phyloP scores from a whole-genome alignment of 2,797 vertebrate genomes.

The Acanthis flammea region DNA sequence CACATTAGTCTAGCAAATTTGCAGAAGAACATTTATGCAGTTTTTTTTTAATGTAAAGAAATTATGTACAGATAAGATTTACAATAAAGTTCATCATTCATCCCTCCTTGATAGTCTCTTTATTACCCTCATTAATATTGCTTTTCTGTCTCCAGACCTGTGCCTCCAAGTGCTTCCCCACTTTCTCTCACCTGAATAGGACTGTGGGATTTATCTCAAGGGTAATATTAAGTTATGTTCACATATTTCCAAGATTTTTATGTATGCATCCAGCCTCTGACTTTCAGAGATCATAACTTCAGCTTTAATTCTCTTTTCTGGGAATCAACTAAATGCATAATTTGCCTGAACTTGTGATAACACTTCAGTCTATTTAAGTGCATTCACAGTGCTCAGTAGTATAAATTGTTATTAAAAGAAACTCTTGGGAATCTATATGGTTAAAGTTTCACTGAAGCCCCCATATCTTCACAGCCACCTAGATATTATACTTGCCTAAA shows the following conservation, averaged over 20 bases:
- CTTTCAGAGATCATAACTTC: background rate
- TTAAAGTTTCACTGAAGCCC: background rate
- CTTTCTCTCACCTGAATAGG: conserved; percentile 29
- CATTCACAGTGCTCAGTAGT: background rate
- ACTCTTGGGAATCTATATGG: background rate
- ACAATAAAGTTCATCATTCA: conserved; percentile 17
- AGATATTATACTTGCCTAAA: background rate
- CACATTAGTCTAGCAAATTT: background rate
- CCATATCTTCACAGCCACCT: background rate
- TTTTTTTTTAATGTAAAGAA: background rate
- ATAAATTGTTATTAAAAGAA: background rate
- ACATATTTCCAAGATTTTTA: background rate
- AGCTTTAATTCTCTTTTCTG: background rate
- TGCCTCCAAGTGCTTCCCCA: background rate
- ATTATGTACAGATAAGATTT: background rate
- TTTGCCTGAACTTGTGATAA: background rate
- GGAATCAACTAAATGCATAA: background rate
- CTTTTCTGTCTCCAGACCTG: background rate
- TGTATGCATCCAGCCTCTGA: background rate
- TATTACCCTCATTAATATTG: conserved; percentile 32
- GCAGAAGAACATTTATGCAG: background rate
- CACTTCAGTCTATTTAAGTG: background rate
- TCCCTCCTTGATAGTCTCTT: background rate
- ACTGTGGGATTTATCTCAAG: background rate
- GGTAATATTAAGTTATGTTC: background rate